phyloP scores from a whole-genome alignment of 2,797 vertebrate genomes.

The Sebastiscus tertius region DNA sequence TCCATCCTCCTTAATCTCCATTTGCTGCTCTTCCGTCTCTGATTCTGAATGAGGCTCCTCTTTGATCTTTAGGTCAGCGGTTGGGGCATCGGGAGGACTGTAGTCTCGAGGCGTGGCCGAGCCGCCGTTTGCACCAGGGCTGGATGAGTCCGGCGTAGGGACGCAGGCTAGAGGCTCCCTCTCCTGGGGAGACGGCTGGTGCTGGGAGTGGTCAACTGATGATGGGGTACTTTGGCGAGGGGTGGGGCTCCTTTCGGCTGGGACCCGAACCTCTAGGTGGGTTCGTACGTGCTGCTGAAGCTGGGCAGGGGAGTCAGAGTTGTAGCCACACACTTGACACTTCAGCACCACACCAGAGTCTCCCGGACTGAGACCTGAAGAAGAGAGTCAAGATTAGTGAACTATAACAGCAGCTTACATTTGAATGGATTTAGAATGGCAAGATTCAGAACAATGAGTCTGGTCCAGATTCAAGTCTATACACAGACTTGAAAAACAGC shows the following conservation, averaged over 20 bases:
- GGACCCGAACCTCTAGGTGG: constrained; percentile 81
- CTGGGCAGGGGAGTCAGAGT: constrained; percentile 84
- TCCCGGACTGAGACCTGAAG: constrained; percentile 83
- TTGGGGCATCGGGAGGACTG: constrained; percentile 50
- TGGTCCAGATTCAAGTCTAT: background rate
- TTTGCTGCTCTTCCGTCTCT: constrained; percentile 67
- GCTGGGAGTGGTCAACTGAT: constrained; percentile 55
- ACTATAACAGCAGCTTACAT: background rate
- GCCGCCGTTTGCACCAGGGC: constrained; percentile 84
- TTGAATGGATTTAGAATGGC: background rate
- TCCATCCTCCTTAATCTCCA: constrained; percentile 27
- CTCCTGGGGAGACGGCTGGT: constrained; percentile 68
- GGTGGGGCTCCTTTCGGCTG: constrained; percentile 71
- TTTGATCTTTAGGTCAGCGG: constrained; percentile 81
- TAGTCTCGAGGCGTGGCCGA: constrained; percentile 71
- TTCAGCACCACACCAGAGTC: constrained; percentile 84
- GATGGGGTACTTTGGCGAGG: constrained; percentile 73
- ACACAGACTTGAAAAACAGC: background rate
- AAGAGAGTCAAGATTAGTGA: background rate
- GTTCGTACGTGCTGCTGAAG: constrained; percentile 90
- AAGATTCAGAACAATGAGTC: background rate
- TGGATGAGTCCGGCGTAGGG: constrained; percentile 74
- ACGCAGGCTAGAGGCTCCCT: constrained; percentile 70
- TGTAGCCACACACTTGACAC: constrained; percentile 86
- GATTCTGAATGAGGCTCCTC: constrained; percentile 86